phyloP scores from a whole-genome alignment of 1,140 invertebrate species.

The Manduca sexta region DNA sequence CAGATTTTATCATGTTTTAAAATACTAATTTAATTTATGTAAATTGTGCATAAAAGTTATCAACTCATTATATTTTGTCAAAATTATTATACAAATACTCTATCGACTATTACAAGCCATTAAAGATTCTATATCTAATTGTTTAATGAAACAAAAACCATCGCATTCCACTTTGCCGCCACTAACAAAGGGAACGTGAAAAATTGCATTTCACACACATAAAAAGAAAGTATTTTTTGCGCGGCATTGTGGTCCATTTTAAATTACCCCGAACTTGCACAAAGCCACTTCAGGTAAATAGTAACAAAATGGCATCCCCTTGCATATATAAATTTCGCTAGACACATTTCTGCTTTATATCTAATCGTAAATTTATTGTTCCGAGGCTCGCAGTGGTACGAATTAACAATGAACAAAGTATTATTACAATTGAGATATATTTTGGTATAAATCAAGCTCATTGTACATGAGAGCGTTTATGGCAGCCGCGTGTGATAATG shows the following conservation, averaged over 20 bases:
- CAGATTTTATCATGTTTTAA: no score
- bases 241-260: conserved; percentile 58
- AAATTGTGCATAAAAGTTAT: no score
- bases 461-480: conserved; percentile 50
- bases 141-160: conserved; percentile 6
- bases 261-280: conserved; percentile 46
- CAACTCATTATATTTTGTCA: no score
- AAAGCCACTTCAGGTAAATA: conserved; percentile 63
- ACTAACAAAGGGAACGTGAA: conserved; percentile 41
- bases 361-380: conserved; percentile 73
- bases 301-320: conserved; percentile 51
- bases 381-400: conserved; percentile 48
- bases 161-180: conserved; percentile 28
- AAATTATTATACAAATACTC: no score
- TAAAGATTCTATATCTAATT: no score
- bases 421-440: conserved; percentile 56
- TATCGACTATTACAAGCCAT: no score
- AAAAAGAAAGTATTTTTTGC: conserved; percentile 40
- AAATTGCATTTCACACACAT: conserved; percentile 48
- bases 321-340: conserved; percentile 46
- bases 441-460: conserved; percentile 46
- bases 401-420: conserved; percentile 68
- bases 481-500: conserved; percentile 56
- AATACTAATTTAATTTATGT: no score
- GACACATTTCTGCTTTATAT: conserved; percentile 53